A percentile compares a stretch with the other conserved stretches of the same genome.
These are phyloP conservation scores for Amblyteles armatorius DNA, from an alignment of 2,888 invertebrate species.

Conservation along the genomic window DNA sequence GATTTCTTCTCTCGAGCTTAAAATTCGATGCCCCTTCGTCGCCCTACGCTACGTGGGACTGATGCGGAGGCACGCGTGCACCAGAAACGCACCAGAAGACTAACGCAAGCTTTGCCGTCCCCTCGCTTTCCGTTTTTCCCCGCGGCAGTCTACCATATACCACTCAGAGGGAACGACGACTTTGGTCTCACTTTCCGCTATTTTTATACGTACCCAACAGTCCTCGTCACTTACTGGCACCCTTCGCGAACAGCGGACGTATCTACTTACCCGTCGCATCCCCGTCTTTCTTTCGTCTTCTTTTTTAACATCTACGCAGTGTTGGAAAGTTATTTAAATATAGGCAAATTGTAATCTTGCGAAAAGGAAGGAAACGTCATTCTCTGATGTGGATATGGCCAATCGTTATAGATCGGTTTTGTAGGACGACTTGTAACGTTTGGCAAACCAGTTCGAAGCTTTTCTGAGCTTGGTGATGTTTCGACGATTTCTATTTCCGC, in stretches of 20 bases:
- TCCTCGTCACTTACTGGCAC: constrained; percentile 40
- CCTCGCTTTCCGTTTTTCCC: constrained; percentile 38
- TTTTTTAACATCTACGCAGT: constrained; percentile 13
- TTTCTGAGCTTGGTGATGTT: no score
- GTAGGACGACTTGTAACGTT: no score
- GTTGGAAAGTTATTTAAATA: not conserved
- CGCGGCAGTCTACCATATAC: constrained; percentile 16
- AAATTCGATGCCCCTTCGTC: constrained; percentile 64
- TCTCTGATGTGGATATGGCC: not conserved
- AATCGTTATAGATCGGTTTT: not conserved
- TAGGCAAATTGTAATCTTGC: not conserved
- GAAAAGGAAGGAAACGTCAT: not conserved
- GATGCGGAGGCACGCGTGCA: constrained; percentile 27
- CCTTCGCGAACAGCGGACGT: constrained; percentile 41
- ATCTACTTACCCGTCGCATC: constrained; percentile 23
- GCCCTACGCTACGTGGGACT: not conserved
- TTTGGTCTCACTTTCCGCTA: constrained; percentile 57
- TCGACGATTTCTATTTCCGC: no score
- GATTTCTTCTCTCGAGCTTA: constrained; percentile 71
- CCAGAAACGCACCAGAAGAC: constrained; percentile 10
- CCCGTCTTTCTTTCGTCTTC: constrained; percentile 12
- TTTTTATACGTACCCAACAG: constrained; percentile 58
- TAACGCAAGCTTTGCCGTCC: constrained; percentile 18
- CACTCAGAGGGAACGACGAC: constrained; percentile 51
- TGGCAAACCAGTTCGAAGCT: no score